Conservation (phyloP, 2,888 invertebrate genomes). For the Caenorhabditis doughertyi region DNA sequence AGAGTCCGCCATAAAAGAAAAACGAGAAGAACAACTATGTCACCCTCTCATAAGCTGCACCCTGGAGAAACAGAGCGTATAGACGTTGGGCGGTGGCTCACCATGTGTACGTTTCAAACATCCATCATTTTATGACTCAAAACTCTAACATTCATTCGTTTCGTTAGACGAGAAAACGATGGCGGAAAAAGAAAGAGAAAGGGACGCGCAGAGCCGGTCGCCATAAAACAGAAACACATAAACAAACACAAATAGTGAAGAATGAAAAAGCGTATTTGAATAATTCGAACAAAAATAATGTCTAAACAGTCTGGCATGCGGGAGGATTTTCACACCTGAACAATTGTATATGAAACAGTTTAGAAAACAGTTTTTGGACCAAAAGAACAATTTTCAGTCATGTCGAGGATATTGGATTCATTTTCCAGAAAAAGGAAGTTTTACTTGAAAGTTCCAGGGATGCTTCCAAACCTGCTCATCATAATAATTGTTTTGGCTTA, state of each 20-base stretch:
- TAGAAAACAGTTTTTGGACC: neutral
- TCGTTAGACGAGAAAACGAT: slow-evolving; percentile 26
- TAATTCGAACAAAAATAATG: slow-evolving; percentile 49
- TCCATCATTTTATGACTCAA: slow-evolving; percentile 65
- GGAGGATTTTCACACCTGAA: slow-evolving; percentile 19
- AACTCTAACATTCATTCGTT: slow-evolving; percentile 61
- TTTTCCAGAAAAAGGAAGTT: too few relatives aligned
- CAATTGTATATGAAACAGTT: slow-evolving; percentile 19
- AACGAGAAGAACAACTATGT: slow-evolving; percentile 40
- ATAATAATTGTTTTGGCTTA: too few relatives aligned
- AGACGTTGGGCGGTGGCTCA: slow-evolving; percentile 34
- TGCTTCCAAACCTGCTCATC: too few relatives aligned
- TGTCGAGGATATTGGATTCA: too few relatives aligned
- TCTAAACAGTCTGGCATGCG: slow-evolving; percentile 28
- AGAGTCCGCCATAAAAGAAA: slow-evolving; percentile 21
- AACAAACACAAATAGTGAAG: slow-evolving; percentile 49
- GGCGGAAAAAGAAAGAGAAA: slow-evolving; percentile 8
- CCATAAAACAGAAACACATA: slow-evolving; percentile 64
- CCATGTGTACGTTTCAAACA: slow-evolving; percentile 57
- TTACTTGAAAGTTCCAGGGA: too few relatives aligned
- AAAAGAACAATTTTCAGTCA: neutral
- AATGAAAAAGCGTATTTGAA: slow-evolving; percentile 49
- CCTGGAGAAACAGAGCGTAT: slow-evolving; percentile 39
- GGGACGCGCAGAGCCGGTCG: slow-evolving; percentile 21
- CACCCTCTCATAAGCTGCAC: slow-evolving; percentile 44